phyloP scores from a whole-genome alignment of 2,113 vertebrate genomes.

The Nerophis lumbriciformis region DNA sequence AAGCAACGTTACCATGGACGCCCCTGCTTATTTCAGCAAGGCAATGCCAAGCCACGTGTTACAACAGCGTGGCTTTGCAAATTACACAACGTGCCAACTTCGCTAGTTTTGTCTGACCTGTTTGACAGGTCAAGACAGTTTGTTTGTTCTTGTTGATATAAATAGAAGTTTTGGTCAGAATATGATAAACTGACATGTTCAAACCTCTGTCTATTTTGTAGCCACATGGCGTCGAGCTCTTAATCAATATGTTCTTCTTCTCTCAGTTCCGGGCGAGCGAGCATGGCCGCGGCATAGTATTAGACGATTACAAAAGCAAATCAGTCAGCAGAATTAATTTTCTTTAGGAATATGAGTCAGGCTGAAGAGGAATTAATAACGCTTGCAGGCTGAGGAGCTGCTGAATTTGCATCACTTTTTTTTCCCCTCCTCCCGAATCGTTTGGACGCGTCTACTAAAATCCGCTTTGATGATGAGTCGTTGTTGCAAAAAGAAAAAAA shows the following conservation, averaged over 20 bases:
- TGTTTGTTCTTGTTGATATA: slow-evolving; percentile 22
- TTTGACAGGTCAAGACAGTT: too few species aligned
- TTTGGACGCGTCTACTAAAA: slow-evolving; percentile 26
- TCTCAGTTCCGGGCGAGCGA: slow-evolving; percentile 67
- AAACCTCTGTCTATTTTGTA: slow-evolving; percentile 61
- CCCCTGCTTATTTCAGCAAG: too few species aligned
- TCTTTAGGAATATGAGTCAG: slow-evolving; percentile 64
- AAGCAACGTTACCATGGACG: too few species aligned
- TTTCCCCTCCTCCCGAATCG: slow-evolving; percentile 3
- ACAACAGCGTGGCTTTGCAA: too few species aligned
- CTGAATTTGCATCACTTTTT: slow-evolving; percentile 56
- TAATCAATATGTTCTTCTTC: slow-evolving; percentile 64
- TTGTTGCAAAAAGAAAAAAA: slow-evolving; percentile 1
- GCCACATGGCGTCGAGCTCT: slow-evolving; percentile 34
- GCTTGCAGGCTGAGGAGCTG: slow-evolving; percentile 30
- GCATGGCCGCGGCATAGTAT: slow-evolving; percentile 68
- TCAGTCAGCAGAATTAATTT: slow-evolving; percentile 73
- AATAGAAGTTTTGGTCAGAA: slow-evolving; percentile 40
- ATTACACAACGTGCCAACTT: too few species aligned
- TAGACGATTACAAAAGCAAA: slow-evolving; percentile 75
- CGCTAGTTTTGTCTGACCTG: slow-evolving; percentile 16
- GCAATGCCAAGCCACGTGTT: too few species aligned
- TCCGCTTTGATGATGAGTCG: slow-evolving; percentile 24
- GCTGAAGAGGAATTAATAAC: slow-evolving; percentile 63
- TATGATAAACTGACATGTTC: slow-evolving; percentile 33